Evolutionary conservation across 1,140 invertebrate species (phyloP), one percentile per base, ranked within the genome.

Genomic region (Phocides pigmalion): DNA sequence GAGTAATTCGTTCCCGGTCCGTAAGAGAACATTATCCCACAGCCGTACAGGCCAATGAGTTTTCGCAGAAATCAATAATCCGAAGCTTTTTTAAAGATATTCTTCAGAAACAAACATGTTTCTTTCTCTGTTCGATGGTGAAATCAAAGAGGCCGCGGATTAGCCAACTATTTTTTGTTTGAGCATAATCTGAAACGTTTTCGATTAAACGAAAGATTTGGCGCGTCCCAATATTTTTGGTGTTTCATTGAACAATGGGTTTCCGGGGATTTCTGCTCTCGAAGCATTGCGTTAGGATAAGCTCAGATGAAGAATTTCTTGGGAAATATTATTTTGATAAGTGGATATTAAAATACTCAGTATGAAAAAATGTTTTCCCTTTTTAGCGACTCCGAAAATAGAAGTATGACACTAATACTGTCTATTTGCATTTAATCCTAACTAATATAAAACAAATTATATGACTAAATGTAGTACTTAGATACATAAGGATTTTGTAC

Each of bases 61-160:
- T 84, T 87, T 89, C 86, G 54, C 53, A 77, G 85, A 88, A 90
- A 83, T 85, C 83, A 82, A 84, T 90, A 90, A 90, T 87, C 87
- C 82, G 35, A 51, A 68, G 72, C 76, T 84, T 84, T 87, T 89
- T 89, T 81, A 84, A 76, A 71, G 73, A 81, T 79, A 79, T 77
- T 71, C 76, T 72, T 70, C 51, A 79, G 83, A 86, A 90, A 86
- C 87, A 84, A 87, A 84, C 74, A 82, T 84, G 50, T 65, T 68
- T 72, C 74, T 73, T 63, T 75, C 73, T 71, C 69, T 68, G 70
- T 74, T 69, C 63, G 62, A 69, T 64, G 75, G 53, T 51, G 66
- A 54, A 82, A 77, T 89, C 86, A 90, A 90, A 90, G 84, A 67
- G 12, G 76, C 87, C 87, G 86, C 87, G 81, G 86, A 83, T 87